These are phyloP conservation scores for Polymixis flavicincta DNA, from an alignment of 2,888 invertebrate species.

Conservation along the genomic window DNA sequence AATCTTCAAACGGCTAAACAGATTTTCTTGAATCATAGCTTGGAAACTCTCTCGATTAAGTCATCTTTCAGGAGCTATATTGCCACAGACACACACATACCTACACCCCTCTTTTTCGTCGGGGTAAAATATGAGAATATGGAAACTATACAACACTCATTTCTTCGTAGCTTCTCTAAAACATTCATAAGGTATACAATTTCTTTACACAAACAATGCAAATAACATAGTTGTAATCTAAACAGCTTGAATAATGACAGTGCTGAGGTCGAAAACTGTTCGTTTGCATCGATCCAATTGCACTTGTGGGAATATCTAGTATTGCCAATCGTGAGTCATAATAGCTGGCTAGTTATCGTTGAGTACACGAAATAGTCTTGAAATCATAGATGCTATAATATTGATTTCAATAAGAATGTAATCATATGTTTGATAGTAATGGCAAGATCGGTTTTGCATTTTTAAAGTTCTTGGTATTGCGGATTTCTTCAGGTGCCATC, in stretches of 20 bases:
- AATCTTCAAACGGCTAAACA: no score
- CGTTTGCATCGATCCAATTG: conserved; percentile 35
- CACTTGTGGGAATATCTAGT: conserved; percentile 40
- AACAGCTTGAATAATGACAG: conserved; percentile 49
- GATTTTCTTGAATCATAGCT: no score
- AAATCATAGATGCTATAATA: not conserved
- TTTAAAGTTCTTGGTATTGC: not conserved
- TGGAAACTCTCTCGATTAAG: no score
- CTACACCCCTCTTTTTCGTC: no score
- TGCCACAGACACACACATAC: no score
- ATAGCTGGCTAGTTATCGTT: conserved; percentile 18
- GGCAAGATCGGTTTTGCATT: conserved; percentile 5
- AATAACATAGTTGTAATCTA: conserved; percentile 40
- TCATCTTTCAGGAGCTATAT: no score
- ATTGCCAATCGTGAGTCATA: conserved; percentile 41
- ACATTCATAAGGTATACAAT: conserved; percentile 24
- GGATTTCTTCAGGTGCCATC: not conserved
- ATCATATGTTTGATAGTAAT: not conserved
- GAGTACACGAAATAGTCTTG: not conserved
- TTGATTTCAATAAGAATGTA: conserved; percentile 10
- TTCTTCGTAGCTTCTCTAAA: conserved; percentile 2
- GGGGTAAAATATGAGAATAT: no score
- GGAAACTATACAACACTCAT: not conserved
- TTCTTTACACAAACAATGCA: conserved; percentile 35
- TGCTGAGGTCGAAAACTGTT: conserved; percentile 31